phyloP scores from a whole-genome alignment of 2,113 vertebrate genomes.

The Cochlearius cochlearius region DNA sequence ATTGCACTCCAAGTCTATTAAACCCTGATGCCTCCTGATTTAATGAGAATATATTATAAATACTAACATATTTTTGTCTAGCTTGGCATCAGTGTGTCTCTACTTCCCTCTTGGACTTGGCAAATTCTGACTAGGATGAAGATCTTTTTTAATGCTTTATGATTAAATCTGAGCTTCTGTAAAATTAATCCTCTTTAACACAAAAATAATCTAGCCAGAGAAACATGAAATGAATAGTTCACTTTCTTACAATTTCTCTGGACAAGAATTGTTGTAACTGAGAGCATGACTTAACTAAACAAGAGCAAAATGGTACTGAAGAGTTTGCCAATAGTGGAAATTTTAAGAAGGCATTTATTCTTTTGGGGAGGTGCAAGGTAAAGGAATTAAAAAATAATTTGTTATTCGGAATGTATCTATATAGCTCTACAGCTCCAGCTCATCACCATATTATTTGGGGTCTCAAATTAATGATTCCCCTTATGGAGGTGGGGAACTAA shows the following conservation, averaged over 20 bases:
- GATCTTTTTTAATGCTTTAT: background rate
- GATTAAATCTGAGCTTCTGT: background rate
- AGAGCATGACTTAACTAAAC: background rate
- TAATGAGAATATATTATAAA: slow-evolving; percentile 25
- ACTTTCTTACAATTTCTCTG: background rate
- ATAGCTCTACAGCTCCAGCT: background rate
- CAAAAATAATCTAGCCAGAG: background rate
- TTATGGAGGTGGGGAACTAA: background rate
- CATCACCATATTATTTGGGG: background rate
- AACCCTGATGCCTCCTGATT: slow-evolving; percentile 12
- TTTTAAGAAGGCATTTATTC: background rate
- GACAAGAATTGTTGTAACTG: background rate
- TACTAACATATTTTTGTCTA: slow-evolving; percentile 38
- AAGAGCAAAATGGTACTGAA: background rate
- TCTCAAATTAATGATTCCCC: background rate
- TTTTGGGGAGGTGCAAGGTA: background rate
- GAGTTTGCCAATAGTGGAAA: background rate
- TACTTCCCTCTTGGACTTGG: slow-evolving; percentile 8
- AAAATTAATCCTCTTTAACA: background rate
- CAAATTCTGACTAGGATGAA: background rate
- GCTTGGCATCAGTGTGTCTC: background rate
- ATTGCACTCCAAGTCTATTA: slow-evolving; percentile 44
- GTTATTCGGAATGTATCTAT: background rate
- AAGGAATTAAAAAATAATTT: background rate
- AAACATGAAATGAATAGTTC: background rate